phyloP scores from a whole-genome alignment of 2,888 invertebrate species.

The Latrodectus elegans region DNA sequence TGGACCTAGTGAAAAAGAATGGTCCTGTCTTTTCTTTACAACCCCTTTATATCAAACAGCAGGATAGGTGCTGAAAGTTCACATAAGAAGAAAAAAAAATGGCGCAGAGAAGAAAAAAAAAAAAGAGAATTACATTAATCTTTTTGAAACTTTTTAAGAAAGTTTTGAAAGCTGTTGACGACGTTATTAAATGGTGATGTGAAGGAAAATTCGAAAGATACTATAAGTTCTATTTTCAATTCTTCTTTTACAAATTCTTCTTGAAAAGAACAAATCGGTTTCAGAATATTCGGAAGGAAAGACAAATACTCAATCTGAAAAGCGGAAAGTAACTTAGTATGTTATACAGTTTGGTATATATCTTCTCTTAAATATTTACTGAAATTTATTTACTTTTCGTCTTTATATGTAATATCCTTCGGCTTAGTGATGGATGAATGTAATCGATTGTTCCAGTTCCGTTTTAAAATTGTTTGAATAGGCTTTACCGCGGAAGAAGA shows the following conservation, averaged over 20 bases:
- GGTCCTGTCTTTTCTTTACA: slow-evolving; percentile 1
- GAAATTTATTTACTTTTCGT: background rate
- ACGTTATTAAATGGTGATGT: slow-evolving; percentile 1
- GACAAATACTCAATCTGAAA: background rate
- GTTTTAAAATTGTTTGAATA: too few relatives aligned
- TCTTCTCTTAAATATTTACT: background rate
- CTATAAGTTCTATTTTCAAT: slow-evolving; percentile 1
- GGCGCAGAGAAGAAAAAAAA: background rate
- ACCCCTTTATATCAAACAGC: slow-evolving; percentile 19
- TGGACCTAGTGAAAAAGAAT: background rate
- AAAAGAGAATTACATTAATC: slow-evolving; percentile 25
- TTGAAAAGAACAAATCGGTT: background rate
- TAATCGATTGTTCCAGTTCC: too few relatives aligned
- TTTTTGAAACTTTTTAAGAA: slow-evolving; percentile 27
- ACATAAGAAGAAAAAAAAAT: background rate
- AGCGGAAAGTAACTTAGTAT: background rate
- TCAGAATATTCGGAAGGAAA: background rate
- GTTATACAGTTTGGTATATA: background rate
- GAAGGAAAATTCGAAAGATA: slow-evolving; percentile 9
- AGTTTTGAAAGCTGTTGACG: slow-evolving; percentile 38
- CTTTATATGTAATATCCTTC: too few relatives aligned
- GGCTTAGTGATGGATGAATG: too few relatives aligned
- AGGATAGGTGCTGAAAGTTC: background rate
- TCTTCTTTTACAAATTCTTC: background rate
- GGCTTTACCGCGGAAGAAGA: too few relatives aligned